Evolutionary conservation across 2,797 vertebrate genomes (phyloP), one percentile per base, ranked within the genome.

Genomic region (Rhadinocentrus ornatus): DNA sequence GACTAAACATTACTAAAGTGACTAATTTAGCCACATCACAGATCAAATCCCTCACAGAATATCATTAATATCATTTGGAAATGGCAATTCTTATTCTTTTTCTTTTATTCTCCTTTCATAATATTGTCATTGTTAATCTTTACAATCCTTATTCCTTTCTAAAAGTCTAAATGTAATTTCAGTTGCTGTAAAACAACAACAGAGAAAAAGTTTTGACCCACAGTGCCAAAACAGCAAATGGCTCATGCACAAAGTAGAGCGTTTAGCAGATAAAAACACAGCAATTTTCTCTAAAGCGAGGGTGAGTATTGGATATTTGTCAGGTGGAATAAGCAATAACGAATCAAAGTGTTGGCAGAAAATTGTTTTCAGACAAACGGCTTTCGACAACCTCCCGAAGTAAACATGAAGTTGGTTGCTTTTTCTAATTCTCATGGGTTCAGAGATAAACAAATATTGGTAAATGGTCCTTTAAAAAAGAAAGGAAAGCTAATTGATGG

Each of bases 211-310:
- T 13, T 53, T 26, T 15, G 27, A 50, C 32, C 29, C 20, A 22
- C 13, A 13, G 18, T 10, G 12, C 61, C 44, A 24, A 13, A 50
- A 26, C 24, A 26, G 22, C 31, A 26, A 37, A 53, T 37, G 48
- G n/a, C 62, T 37, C 18, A 10, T 22, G 20, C n/a, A 11, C 3
- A 57, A 16, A 66, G 27, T 12, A 3, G 8, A 31, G 27, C 12
- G 61, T 27, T n/a, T 13, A 50, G n/a, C 41, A 39, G 32, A 52
- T 58, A 37, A 64, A 64, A 20, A 54, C 26, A 34, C n/a, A 24
- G 18, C 22, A 55, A 26, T 39, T 55, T 55, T 70, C 27, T 31
- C 22, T 6, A 54, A 69, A 61, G 8, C 27, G 11, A 26, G 16
- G 39, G 3, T 22, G n/a, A 44, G 41, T 26, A 0, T 41, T 22